Conservation (phyloP, 1,140 invertebrate species). For the Anoplophora glabripennis region DNA sequence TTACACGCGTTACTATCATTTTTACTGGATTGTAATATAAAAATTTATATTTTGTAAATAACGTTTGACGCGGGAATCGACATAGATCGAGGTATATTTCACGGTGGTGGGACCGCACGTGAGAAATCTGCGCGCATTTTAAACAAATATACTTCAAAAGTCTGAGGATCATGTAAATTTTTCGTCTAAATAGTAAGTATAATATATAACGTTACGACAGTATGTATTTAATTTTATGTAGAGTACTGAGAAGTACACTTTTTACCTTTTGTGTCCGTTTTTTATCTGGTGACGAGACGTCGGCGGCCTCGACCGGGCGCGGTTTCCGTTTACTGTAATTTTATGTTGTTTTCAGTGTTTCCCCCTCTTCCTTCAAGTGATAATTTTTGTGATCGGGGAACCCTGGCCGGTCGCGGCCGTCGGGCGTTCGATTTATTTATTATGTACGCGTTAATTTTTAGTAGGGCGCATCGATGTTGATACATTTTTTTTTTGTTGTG, state of each 20-base stretch:
- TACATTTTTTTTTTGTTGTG: constrained; percentile 2
- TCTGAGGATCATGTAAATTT: too few relatives aligned
- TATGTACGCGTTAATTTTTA: not conserved
- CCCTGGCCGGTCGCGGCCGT: not conserved
- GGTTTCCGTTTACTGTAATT: constrained; percentile 1
- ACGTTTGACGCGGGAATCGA: too few relatives aligned
- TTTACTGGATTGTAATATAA: too few relatives aligned
- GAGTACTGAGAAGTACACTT: too few relatives aligned
- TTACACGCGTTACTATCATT: not conserved
- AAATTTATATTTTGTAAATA: too few relatives aligned
- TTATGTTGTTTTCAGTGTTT: constrained; percentile 5
- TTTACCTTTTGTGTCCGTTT: not conserved
- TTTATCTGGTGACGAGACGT: constrained; percentile 1
- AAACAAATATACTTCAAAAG: too few relatives aligned
- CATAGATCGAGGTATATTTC: too few relatives aligned
- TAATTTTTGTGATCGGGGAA: constrained; percentile 9
- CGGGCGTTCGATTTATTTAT: not conserved
- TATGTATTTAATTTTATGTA: too few relatives aligned
- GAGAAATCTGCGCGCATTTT: too few relatives aligned
- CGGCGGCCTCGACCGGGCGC: not conserved
- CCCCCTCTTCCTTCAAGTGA: not conserved
- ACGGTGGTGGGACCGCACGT: too few relatives aligned
- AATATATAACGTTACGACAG: too few relatives aligned
- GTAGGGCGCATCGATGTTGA: not conserved
- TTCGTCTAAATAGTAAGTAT: too few relatives aligned